Evolutionary conservation across 2,888 invertebrate genomes (phyloP).

Genomic region (Minunthozetes semirufus): DNA sequence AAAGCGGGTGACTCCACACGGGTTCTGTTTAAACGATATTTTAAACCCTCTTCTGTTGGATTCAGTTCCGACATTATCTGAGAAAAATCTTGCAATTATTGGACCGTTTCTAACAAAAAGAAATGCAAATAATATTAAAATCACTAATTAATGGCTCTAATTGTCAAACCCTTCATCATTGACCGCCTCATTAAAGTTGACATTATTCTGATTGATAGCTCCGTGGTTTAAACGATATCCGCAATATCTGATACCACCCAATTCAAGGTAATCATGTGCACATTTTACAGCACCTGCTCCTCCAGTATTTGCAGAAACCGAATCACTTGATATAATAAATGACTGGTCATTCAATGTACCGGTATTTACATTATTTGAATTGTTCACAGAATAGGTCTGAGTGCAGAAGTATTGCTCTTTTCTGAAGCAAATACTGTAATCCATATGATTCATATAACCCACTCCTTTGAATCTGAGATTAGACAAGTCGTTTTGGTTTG

Average conservation of each 20-base stretch:
- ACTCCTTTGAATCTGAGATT: background rate
- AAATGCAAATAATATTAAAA: background rate
- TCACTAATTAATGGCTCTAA: background rate
- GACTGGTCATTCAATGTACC: slow-evolving; percentile 9
- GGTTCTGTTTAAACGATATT: slow-evolving; percentile 41
- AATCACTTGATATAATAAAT: background rate
- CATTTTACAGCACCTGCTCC: slow-evolving; percentile 38
- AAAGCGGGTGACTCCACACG: slow-evolving; percentile 32
- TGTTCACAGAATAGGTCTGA: slow-evolving; percentile 49
- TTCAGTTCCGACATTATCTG: slow-evolving; percentile 31
- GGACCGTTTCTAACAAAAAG: slow-evolving; percentile 38
- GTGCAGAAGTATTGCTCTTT: slow-evolving; percentile 80
- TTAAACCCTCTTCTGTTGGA: slow-evolving; percentile 40
- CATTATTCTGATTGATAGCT: slow-evolving; percentile 27
- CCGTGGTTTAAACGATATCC: slow-evolving; percentile 40
- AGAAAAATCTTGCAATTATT: slow-evolving; percentile 40
- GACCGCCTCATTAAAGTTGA: slow-evolving; percentile 34
- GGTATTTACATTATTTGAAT: background rate
- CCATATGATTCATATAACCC: slow-evolving; percentile 66
- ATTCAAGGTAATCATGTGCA: slow-evolving; percentile 38
- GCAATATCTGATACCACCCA: slow-evolving; percentile 41
- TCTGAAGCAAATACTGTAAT: slow-evolving; percentile 76
- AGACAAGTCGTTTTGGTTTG: background rate
- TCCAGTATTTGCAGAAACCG: slow-evolving; percentile 34
- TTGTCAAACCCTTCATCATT: slow-evolving; percentile 34